Percentiles rank a stretch among this genome's conserved stretches.
Evolutionary conservation across 2,113 vertebrate genomes (phyloP).

Genomic region (Tetrao urogallus): DNA sequence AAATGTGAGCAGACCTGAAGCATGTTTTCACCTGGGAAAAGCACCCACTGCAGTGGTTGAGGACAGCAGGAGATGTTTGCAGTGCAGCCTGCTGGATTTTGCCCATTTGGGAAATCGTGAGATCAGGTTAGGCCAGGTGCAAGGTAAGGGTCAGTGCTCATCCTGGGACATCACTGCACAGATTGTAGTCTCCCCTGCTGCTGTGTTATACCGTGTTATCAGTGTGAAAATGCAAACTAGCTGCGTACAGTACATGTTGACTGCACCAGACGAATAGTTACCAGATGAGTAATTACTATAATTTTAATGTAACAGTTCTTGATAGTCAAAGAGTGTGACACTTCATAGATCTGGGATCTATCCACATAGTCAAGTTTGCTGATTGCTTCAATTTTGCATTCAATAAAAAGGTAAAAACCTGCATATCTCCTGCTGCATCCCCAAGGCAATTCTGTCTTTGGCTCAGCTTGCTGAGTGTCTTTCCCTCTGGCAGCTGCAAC

Average conservation of each 20-base stretch:
- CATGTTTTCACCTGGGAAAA: no score
- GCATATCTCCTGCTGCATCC: not conserved
- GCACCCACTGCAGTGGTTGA: not conserved
- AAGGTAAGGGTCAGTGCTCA: rapidly evolving
- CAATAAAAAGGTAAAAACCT: not conserved
- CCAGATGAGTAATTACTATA: rapidly evolving
- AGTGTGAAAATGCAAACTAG: not conserved
- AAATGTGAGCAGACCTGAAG: not conserved
- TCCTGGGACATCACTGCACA: not conserved
- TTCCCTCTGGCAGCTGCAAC: not conserved
- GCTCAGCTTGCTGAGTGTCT: not conserved
- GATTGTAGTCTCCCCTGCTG: not conserved
- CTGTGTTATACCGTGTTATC: not conserved
- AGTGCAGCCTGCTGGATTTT: not conserved
- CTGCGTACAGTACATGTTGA: not conserved
- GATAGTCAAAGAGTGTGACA: not conserved
- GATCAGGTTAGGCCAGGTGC: rapidly evolving
- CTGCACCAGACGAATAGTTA: not conserved
- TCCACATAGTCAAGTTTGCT: not conserved
- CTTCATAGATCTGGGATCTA: rapidly evolving
- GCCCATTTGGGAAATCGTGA: not conserved
- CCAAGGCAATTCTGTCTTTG: not conserved
- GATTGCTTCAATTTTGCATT: not conserved
- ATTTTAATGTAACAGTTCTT: not conserved
- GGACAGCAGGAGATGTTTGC: not conserved